Base-by-base conservation (phyloP, 2,113 vertebrate species). In the Chroicocephalus ridibundus region DNA sequence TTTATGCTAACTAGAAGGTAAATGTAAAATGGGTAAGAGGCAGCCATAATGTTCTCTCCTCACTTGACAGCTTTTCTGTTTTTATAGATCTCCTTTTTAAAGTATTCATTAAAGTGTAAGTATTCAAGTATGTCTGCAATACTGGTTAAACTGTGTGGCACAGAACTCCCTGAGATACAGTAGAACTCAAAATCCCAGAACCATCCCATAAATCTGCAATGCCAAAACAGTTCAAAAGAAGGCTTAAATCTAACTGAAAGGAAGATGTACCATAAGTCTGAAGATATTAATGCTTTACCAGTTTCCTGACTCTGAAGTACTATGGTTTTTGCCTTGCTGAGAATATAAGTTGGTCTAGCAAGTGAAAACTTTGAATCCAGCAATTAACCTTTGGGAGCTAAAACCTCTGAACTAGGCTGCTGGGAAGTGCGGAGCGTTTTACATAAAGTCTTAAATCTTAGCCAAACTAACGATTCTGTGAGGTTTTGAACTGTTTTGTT, bases 131-230 rank as follows among this genome's bases (percentile, higher is more conserved):
- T 46, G 83, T 94, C 89, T 90, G 82, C 55, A 94, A 75, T 14
- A 26, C 14, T 79, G 74, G 95, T 92, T 62, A 55, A 88, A 85
- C 38, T 58, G 66, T 69, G 84, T 69, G 72, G 65, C 79, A 91
- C 57, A 90, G 90, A 97, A 90, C 76, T 40, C 55, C 38, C 54
- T 38, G 90, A 94, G 89, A 95, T 66, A 83, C 2, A 86, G 74
- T 87, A 90, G 91, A 96, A 84, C 81, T n/a, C 77, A 51, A 82
- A 96, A 65, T 95, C 90, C 66, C 82, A 96, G 78, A 93, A 80
- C 70, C 0, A 0, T 42, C 55, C 90, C 84, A 86, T 93, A 86
- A 89, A 96, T 95, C 82, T 62, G 24, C 54, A 71, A 79, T 14
- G 72, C 36, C 83, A 75, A 81, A 96, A 95, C 57, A 89, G 77